Evolutionary conservation across 2,888 invertebrate genomes (phyloP), one percentile per base, ranked within the genome.

Genomic region (Scelioninae gen. 2): DNA sequence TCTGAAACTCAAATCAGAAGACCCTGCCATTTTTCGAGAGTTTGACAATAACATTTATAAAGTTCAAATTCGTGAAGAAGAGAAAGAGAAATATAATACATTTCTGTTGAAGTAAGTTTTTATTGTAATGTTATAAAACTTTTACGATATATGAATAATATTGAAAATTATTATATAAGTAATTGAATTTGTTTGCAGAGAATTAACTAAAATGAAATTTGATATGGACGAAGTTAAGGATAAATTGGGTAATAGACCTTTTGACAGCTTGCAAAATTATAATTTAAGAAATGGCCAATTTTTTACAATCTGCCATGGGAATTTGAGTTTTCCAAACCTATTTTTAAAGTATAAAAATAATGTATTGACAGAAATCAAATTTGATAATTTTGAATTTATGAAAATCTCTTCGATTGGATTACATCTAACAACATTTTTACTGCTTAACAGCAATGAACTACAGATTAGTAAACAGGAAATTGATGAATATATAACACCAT

Each of bases 351-450:
- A 67, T 45, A 64, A 74, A 43, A 39, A 68, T 45, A 63, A 53
- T 52, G 33, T 58, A 31, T n/a, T 63, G 3, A 11, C 46, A 18
- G 82, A 82, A 33, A 77, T 80, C 11, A 82, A 79, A 65, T 74
- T 84, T 25, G 76, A 80, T 41, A 83, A 83, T 74, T 85, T 85
- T 81, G 81, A 81, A 35, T 77, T 76, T 39, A 80, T 82, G 76
- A 81, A 78, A 58, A 78, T 81, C 45, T 81, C 79, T 6, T 81
- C 82, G 18, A 77, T 80, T 18, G 77, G 78, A 18, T 64, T 82
- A 45, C 85, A 85, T 58, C 67, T 85, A n/a, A 75, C 74, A 4
- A 70, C 75, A 10, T 70, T 83, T 74, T 71, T 84, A 1, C 1
- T 58, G 0, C 53, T 70, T 9, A 57, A 76, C 46, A 3, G 10